Conservation (phyloP, 2,888 invertebrate species). For the Amaurobius ferox region DNA sequence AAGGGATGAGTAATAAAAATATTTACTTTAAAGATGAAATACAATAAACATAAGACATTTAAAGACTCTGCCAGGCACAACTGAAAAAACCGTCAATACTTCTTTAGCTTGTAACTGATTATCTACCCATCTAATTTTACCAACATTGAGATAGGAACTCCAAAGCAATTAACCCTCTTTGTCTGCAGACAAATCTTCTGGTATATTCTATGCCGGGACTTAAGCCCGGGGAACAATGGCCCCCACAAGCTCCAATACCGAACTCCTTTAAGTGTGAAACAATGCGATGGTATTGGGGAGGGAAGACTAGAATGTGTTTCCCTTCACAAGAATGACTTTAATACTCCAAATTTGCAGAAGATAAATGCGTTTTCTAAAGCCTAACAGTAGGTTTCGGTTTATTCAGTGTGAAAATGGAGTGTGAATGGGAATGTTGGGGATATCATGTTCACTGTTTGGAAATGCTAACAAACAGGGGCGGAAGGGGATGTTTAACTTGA, state of each 20-base stretch:
- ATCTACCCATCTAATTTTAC: slow-evolving; percentile 41
- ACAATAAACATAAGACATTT: too few species aligned
- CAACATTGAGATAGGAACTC: neutral
- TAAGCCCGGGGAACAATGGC: neutral
- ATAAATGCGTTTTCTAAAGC: slow-evolving; percentile 39
- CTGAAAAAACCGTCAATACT: too few species aligned
- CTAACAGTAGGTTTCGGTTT: slow-evolving; percentile 50
- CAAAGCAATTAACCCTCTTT: slow-evolving; percentile 56
- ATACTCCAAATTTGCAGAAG: slow-evolving; percentile 1
- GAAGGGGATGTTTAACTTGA: slow-evolving; percentile 57
- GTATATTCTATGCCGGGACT: slow-evolving; percentile 20
- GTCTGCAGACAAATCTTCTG: slow-evolving; percentile 42
- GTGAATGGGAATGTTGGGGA: slow-evolving; percentile 27
- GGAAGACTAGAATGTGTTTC: neutral
- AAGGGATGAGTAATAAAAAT: too few species aligned
- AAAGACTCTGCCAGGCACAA: too few species aligned
- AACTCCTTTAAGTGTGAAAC: slow-evolving; percentile 7
- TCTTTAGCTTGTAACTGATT: too few species aligned
- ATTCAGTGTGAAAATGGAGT: slow-evolving; percentile 52
- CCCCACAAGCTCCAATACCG: neutral
- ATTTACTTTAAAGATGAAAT: too few species aligned
- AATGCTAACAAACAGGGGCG: slow-evolving; percentile 67
- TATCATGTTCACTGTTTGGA: slow-evolving; percentile 55
- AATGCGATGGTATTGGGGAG: neutral
- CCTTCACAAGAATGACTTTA: slow-evolving; percentile 3